Evolutionary conservation across 2,797 vertebrate genomes (phyloP).

Genomic region (Melanogrammus aeglefinus): DNA sequence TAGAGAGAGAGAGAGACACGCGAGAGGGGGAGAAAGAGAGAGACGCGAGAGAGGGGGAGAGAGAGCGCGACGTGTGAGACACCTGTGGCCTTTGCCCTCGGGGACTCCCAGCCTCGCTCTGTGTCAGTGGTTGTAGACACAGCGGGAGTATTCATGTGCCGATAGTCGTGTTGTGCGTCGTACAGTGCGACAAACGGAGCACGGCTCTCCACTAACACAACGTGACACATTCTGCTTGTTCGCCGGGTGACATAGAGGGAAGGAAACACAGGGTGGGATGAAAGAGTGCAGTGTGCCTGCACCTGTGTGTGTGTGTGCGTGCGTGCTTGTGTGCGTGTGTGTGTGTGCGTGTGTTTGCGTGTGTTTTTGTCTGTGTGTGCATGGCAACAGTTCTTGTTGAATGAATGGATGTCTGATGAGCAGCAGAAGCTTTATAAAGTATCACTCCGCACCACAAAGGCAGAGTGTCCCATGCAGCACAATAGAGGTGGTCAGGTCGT

Average conservation of each 20-base stretch:
- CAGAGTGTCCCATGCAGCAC: constrained; percentile 60
- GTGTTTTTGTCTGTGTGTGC: constrained; percentile 4
- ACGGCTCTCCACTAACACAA: constrained; percentile 42
- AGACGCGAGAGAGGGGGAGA: no score
- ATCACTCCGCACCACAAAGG: constrained; percentile 58
- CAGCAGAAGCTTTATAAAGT: constrained; percentile 65
- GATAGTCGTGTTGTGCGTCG: not conserved
- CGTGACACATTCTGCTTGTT: constrained; percentile 40
- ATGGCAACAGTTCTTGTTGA: constrained; percentile 20
- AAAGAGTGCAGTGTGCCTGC: constrained; percentile 7
- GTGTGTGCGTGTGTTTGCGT: not conserved
- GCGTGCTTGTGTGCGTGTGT: not conserved
- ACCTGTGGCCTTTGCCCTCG: not conserved
- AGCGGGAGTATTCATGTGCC: constrained; percentile 39
- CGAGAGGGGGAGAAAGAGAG: not conserved
- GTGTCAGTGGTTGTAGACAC: constrained; percentile 53
- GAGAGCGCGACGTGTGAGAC: not conserved
- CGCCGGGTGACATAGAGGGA: not conserved
- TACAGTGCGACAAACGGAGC: constrained; percentile 31
- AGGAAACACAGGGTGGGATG: not conserved
- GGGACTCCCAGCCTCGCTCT: constrained; percentile 39
- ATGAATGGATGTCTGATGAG: constrained; percentile 67
- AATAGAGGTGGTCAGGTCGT: not conserved
- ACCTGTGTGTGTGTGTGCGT: not conserved
- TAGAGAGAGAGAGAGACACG: not conserved